Conservation (phyloP, 2,797 vertebrate species). For the Acrocephalus scirpaceus region DNA sequence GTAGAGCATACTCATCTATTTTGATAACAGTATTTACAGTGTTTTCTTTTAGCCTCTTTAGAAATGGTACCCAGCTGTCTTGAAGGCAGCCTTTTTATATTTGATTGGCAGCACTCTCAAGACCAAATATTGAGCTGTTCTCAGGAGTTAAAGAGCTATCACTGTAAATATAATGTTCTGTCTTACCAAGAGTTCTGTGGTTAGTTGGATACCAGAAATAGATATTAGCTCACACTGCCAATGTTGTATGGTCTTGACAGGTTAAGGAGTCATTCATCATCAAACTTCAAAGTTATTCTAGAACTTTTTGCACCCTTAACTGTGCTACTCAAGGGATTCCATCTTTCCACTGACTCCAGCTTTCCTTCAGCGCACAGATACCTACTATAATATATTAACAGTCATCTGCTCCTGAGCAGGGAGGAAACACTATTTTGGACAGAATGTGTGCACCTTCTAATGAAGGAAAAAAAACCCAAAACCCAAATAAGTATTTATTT, state of each 20-base stretch:
- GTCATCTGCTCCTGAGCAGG: background rate
- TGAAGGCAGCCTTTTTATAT: constrained; percentile 27
- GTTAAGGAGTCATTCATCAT: background rate
- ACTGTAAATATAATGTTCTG: constrained; percentile 41
- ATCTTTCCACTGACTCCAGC: background rate
- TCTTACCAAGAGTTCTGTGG: constrained; percentile 19
- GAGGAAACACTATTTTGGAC: background rate
- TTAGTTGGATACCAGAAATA: constrained; percentile 24
- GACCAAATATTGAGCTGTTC: constrained; percentile 52
- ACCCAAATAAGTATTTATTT: background rate
- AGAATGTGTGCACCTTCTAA: background rate
- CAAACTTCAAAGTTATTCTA: background rate
- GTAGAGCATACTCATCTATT: constrained; percentile 26
- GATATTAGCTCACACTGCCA: constrained; percentile 14
- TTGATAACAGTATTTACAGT: constrained; percentile 52
- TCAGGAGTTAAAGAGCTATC: constrained; percentile 49
- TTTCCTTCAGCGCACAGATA: background rate
- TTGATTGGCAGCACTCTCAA: constrained; percentile 52
- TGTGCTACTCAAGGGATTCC: background rate
- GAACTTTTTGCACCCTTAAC: background rate
- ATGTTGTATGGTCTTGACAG: background rate
- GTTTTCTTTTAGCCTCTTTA: constrained; percentile 51
- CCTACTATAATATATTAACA: background rate
- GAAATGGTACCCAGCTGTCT: constrained; percentile 47
- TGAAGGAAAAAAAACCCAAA: background rate